Evolutionary conservation across 1,140 invertebrate genomes (phyloP).

Genomic region (Telenomus remus): DNA sequence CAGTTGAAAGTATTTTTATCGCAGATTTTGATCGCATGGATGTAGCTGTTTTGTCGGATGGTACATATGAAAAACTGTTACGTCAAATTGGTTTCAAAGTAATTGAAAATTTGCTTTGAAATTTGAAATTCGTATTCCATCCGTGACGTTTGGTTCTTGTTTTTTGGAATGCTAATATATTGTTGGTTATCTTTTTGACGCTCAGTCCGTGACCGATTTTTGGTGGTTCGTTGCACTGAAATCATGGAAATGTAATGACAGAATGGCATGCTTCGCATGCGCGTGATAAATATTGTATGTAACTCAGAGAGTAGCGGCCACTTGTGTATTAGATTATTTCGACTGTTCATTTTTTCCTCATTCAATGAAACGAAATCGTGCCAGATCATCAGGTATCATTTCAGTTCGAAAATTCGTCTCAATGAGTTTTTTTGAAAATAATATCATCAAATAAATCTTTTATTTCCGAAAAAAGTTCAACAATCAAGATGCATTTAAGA

Average conservation of each 20-base stretch:
- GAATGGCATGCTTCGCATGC: slow-evolving; percentile 18
- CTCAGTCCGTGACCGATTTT: slow-evolving; percentile 26
- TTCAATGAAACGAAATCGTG: no score
- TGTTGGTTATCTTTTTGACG: no score
- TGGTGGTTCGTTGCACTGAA: slow-evolving; percentile 5
- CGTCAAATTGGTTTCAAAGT: no score
- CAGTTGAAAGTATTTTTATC: slow-evolving; percentile 1
- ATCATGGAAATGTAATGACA: slow-evolving; percentile 27
- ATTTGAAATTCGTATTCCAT: slow-evolving; percentile 5
- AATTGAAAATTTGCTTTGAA: no score
- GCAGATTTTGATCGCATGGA: no score
- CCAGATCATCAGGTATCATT: no score
- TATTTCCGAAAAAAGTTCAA: no score
- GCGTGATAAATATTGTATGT: slow-evolving; percentile 22
- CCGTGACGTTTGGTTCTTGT: background rate
- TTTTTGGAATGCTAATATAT: background rate
- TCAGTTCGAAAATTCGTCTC: no score
- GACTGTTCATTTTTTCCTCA: slow-evolving; percentile 25
- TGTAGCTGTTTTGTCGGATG: no score
- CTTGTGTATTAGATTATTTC: slow-evolving; percentile 30
- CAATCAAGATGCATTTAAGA: no score
- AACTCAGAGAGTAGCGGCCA: slow-evolving; percentile 20
- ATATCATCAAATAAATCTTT: background rate
- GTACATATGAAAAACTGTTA: no score
- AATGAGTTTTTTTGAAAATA: no score